Evolutionary conservation across 2,888 invertebrate genomes (phyloP), one percentile per base, ranked within the genome.

Genomic region (Sminthurides aquaticus): DNA sequence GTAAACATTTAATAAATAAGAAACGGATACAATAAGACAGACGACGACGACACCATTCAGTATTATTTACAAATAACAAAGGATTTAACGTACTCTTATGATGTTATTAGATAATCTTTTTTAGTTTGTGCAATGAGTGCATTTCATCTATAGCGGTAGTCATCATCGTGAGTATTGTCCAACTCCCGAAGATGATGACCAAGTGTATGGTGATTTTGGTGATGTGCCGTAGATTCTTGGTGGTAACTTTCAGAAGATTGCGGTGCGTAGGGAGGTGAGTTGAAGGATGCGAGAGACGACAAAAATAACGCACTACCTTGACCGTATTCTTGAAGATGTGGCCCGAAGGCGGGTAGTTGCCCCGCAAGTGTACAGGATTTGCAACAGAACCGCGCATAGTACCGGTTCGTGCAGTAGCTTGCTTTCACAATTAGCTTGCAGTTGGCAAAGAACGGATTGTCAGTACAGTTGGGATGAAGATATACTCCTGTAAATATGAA

Each of bases 301-400:
- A 48, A 55, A 62, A 43, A 52, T 49, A 15, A 27, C 15, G 26
- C 11, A 15, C 43, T 60, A 72, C 69, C 69, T 70, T 68, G 69
- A 27, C 68, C 70, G 52, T 67, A 69, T 57, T 72, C 74, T 26
- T 78, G 77, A 22, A 81, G 75, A 73, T 82, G 82, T 2, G 81
- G 79, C 52, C 81, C 82, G 68, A 78, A 77, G 2, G 78, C 75
- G 22, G 83, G 81, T 66, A 91, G 80, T 77, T 88, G 88, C 1
- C 92, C 92, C 0, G 91, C 91, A 77, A 89, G 82, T 67, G 91
- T 90, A 78, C 96, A 96, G 1, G 94, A 92, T 78, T 87, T 85
- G 81, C 96, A 97, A 80, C 96, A 97, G 85, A 94, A 93, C 69
- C 84, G 84, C 79, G 84, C 85, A 71, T 91, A 91, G 75, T 79